Conservation (phyloP, 2,797 vertebrate species). For the Hybognathus amarus region DNA sequence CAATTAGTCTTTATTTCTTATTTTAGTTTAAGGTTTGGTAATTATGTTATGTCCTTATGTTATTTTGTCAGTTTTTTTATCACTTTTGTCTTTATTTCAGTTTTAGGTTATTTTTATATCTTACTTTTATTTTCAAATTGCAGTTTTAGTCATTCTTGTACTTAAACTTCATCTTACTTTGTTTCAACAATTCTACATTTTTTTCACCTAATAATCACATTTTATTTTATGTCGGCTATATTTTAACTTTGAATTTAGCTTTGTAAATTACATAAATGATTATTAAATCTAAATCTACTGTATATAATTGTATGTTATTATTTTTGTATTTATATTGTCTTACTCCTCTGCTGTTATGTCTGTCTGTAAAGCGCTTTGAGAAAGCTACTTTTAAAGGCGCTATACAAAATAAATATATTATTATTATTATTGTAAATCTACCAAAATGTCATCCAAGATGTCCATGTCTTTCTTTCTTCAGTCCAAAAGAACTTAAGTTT, state of each 20-base stretch:
- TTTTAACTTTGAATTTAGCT: neutral
- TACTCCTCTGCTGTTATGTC: too few relatives aligned
- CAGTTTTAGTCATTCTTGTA: neutral
- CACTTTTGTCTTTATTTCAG: neutral
- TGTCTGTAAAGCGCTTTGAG: too few relatives aligned
- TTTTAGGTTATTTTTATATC: neutral
- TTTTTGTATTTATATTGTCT: too few relatives aligned
- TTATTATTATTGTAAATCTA: too few relatives aligned
- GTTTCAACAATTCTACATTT: too few relatives aligned
- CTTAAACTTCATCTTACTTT: neutral
- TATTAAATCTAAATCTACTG: neutral
- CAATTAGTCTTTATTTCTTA: neutral
- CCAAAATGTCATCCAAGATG: too few relatives aligned
- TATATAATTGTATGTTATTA: neutral
- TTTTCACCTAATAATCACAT: neutral
- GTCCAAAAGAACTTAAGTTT: too few relatives aligned
- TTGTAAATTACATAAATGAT: neutral
- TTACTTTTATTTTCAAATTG: neutral
- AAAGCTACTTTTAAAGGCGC: too few relatives aligned
- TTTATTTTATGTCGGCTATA: neutral
- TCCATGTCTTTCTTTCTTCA: too few relatives aligned
- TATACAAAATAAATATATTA: too few relatives aligned
- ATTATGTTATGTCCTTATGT: neutral
- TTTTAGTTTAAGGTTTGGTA: neutral
- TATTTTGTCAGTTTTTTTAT: neutral